phyloP scores from a whole-genome alignment of 2,113 vertebrate species.

The Callorhinus ursinus region DNA sequence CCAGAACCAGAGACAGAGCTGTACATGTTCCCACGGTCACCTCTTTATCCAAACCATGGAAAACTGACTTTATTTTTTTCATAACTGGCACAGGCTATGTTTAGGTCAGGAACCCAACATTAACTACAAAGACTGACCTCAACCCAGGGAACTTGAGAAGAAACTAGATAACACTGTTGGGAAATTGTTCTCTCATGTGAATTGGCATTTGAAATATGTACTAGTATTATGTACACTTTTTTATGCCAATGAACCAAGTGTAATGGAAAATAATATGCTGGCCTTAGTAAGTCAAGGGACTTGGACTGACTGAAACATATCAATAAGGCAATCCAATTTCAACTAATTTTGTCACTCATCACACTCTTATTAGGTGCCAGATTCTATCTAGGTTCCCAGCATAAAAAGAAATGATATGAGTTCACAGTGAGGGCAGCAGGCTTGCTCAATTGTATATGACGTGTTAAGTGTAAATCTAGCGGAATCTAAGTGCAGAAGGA shows the following conservation, averaged over 20 bases:
- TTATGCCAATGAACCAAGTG: background rate
- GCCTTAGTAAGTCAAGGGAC: background rate
- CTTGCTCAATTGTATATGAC: background rate
- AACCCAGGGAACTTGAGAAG: constrained; percentile 70
- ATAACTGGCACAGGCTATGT: constrained; percentile 68
- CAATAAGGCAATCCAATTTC: background rate
- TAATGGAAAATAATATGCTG: constrained; percentile 46
- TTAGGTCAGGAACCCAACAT: constrained; percentile 76
- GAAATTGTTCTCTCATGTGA: constrained; percentile 58
- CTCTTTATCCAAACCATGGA: constrained; percentile 69
- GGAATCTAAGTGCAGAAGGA: background rate
- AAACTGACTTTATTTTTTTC: constrained; percentile 54
- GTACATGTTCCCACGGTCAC: constrained; percentile 64
- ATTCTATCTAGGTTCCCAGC: background rate
- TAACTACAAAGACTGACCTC: constrained; percentile 76
- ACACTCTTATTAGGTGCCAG: background rate
- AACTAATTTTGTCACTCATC: constrained; percentile 21
- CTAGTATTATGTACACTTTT: background rate
- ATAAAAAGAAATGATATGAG: background rate
- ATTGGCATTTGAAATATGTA: constrained; percentile 65
- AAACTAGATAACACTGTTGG: constrained; percentile 72
- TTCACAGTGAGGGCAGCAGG: constrained; percentile 1
- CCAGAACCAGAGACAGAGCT: constrained; percentile 59
- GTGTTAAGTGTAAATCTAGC: background rate
- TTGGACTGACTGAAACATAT: background rate